phyloP scores from a whole-genome alignment of 2,113 vertebrate genomes.

The Ophthalmolycus amberensis region DNA sequence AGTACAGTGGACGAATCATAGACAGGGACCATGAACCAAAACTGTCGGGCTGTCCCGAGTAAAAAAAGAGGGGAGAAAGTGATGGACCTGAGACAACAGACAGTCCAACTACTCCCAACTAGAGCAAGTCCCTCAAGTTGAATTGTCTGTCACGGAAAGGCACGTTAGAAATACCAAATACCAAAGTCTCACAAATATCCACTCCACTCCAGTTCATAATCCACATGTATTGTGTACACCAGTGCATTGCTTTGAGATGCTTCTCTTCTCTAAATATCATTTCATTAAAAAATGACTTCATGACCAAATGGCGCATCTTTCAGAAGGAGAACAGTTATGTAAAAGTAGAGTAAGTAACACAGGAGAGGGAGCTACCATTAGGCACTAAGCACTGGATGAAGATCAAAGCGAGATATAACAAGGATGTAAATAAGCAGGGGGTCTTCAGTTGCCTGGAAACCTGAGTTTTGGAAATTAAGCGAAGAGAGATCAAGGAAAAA shows the following conservation, averaged over 20 bases:
- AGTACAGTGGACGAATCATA: neutral
- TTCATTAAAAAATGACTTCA: too few species aligned
- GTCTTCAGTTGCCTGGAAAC: conserved; percentile 27
- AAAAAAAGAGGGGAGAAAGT: neutral
- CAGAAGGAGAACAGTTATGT: neutral
- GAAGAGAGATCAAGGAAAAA: conserved; percentile 41
- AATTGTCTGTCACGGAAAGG: neutral
- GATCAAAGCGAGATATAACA: conserved; percentile 58
- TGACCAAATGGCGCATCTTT: neutral
- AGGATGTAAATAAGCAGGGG: conserved; percentile 53
- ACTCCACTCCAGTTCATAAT: neutral
- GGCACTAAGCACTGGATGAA: conserved; percentile 23
- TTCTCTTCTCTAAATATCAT: neutral
- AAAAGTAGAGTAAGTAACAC: conserved; percentile 23
- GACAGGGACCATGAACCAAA: conserved; percentile 5
- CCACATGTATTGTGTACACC: neutral
- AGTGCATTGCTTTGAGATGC: neutral
- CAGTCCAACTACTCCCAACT: neutral
- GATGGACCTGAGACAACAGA: neutral
- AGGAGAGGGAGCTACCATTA: conserved; percentile 27
- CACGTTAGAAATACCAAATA: neutral
- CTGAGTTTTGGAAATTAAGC: conserved; percentile 27
- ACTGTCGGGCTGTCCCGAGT: neutral
- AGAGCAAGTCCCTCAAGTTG: neutral
- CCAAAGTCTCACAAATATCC: neutral